Percentiles rank a stretch among this genome's conserved stretches.
Evolutionary conservation across 2,888 invertebrate genomes (phyloP).

Genomic region (Horisme vitalbata): DNA sequence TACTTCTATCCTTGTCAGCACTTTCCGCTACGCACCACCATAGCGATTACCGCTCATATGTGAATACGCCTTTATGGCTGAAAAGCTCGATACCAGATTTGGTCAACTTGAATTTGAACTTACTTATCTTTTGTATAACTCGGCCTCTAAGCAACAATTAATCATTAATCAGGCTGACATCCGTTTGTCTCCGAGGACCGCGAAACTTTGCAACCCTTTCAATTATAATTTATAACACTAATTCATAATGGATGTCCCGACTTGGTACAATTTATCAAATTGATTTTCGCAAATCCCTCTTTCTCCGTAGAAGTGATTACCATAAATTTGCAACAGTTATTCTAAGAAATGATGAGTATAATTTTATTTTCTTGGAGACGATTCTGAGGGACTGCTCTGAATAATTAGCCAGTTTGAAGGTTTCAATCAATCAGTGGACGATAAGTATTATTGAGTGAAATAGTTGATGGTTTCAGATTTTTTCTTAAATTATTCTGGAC

Average conservation of each 20-base stretch:
- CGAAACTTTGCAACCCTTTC: slow-evolving; percentile 74
- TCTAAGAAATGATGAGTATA: slow-evolving; percentile 70
- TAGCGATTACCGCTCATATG: no score
- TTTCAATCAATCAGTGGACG: slow-evolving; percentile 32
- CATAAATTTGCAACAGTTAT: slow-evolving; percentile 75
- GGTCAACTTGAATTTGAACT: no score
- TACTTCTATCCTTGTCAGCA: no score
- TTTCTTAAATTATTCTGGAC: no score
- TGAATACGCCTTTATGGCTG: no score
- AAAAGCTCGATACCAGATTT: no score
- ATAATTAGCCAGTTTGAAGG: slow-evolving; percentile 45
- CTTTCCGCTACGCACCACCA: no score
- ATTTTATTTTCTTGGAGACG: slow-evolving; percentile 56
- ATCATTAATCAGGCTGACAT: slow-evolving; percentile 75
- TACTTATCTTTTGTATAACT: background rate
- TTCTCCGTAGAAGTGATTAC: slow-evolving; percentile 57
- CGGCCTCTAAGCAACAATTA: slow-evolving; percentile 57
- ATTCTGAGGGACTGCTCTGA: slow-evolving; percentile 32
- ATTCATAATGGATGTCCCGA: slow-evolving; percentile 75
- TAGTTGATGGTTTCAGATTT: no score
- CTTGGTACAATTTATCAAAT: slow-evolving; percentile 77
- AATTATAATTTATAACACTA: slow-evolving; percentile 80
- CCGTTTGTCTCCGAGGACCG: slow-evolving; percentile 69
- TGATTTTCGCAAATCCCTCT: slow-evolving; percentile 70
- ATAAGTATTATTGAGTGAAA: no score